Evolutionary conservation across 2,888 invertebrate species (phyloP), one percentile per base, ranked within the genome.

Genomic region (Tanaodytes sp.): DNA sequence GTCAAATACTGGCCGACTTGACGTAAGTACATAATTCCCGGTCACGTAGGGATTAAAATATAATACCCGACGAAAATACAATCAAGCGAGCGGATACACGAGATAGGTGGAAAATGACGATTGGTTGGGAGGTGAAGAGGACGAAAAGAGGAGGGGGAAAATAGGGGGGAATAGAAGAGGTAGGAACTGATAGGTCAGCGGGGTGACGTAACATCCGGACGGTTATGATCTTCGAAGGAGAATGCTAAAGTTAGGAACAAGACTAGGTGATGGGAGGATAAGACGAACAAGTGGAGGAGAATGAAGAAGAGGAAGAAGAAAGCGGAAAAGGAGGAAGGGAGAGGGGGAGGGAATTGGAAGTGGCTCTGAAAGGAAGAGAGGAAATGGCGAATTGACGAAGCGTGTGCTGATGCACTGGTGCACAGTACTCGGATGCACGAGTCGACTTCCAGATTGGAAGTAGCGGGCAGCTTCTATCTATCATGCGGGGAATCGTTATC

Each of bases 161-260:
- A 8, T 23, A 8, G 8, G 8, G 23, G 23, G 23, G 23, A 23
- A 8, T 23, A 8, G 23, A n/a, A n/a, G 23, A 8, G 8, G 14
- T 30, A 51, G 58, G 52, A 52, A 61, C 37, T 45, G 72, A 66
- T 69, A 72, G 71, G 72, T 72, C 66, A 61, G 43, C 69, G 39
- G 57, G 73, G 76, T 82, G 82, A 83, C 80, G 82, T 77, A 82
- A 23, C 23, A 81, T 82, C 82, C 82, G 80, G 80, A 75, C 76
- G 75, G 73, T 68, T 75, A 73, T 73, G 73, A 72, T 58, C 65
- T 51, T 43, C 16, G 31, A 14, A 36, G 46, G 64, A 46, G 57
- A 68, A 64, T 68, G 49, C 52, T 46, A 59, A 65, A 68, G 61
- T 63, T 43, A 54, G 61, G 57, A 57, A 54, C 65, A 58, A 61